Conservation (phyloP, 2,797 vertebrate genomes). For the Caiman crocodilus region DNA sequence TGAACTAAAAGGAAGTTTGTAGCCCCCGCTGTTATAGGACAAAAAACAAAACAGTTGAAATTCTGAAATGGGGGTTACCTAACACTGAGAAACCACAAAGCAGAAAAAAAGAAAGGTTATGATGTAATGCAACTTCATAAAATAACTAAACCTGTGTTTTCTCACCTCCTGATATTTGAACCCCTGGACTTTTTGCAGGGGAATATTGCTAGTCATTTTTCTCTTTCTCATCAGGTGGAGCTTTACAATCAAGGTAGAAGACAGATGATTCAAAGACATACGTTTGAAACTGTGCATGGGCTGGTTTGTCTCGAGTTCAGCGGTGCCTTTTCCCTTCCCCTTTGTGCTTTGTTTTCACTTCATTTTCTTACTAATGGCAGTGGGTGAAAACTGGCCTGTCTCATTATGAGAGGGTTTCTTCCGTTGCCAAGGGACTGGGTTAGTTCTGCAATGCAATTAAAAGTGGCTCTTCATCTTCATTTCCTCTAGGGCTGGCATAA, state of each 20-base stretch:
- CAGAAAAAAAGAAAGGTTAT: neutral
- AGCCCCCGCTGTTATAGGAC: neutral
- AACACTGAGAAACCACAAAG: slow-evolving; percentile 22
- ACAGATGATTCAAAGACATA: neutral
- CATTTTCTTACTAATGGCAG: slow-evolving; percentile 15
- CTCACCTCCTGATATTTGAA: neutral
- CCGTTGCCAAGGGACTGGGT: slow-evolving; percentile 64
- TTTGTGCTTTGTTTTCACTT: neutral
- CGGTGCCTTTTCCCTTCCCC: neutral
- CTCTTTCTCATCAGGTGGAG: no score
- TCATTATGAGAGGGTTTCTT: slow-evolving; percentile 53
- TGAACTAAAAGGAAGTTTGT: slow-evolving; percentile 3
- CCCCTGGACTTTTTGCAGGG: neutral
- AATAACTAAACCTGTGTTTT: neutral
- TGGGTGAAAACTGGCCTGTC: slow-evolving; percentile 38
- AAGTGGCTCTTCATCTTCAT: slow-evolving; percentile 58
- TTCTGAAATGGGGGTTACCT: neutral
- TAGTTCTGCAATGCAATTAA: slow-evolving; percentile 64
- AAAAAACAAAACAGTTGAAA: neutral
- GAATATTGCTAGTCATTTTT: neutral
- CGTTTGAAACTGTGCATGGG: neutral
- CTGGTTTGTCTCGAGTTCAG: neutral
- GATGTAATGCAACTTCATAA: no score
- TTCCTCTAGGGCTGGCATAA: slow-evolving; percentile 62
- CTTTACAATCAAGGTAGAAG: neutral